Percentiles rank a stretch among this genome's conserved stretches.
Conservation (phyloP, 2,113 vertebrate genomes). For the Trachemys scripta region DNA sequence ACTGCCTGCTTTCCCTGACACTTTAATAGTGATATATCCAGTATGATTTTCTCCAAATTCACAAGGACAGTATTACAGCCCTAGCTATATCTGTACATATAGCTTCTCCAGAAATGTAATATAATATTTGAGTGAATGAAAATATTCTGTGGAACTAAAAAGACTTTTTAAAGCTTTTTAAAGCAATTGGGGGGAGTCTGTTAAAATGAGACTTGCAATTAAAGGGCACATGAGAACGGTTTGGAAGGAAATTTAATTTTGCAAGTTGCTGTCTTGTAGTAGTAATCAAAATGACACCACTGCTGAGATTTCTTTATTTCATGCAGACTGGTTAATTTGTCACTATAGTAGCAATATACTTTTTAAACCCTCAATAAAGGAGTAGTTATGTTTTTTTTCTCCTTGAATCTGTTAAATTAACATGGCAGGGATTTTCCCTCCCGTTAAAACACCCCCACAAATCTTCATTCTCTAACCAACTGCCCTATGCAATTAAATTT, state of each 20-base stretch:
- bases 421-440: neutral
- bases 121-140: neutral
- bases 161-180: slow-evolving; percentile 26
- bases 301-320: slow-evolving; percentile 63
- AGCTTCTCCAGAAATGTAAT: fast-evolving
- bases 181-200: neutral
- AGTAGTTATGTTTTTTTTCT: neutral
- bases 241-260: slow-evolving; percentile 65
- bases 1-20: neutral
- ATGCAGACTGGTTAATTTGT: slow-evolving; percentile 52
- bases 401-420: slow-evolving; percentile 42
- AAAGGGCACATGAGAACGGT: slow-evolving; percentile 18
- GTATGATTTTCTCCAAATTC: neutral
- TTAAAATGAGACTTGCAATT: slow-evolving; percentile 40
- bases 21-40: neutral
- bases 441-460: neutral
- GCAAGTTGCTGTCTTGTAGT: slow-evolving; percentile 45
- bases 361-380: slow-evolving; percentile 48
- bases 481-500: slow-evolving; percentile 71
- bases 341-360: slow-evolving; percentile 36
- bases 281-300: slow-evolving; percentile 65
- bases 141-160: neutral
- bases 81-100: neutral
- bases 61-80: neutral
- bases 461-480: slow-evolving; percentile 61